phyloP scores from a whole-genome alignment of 2,113 vertebrate genomes.

The Peromyscus polionotus region DNA sequence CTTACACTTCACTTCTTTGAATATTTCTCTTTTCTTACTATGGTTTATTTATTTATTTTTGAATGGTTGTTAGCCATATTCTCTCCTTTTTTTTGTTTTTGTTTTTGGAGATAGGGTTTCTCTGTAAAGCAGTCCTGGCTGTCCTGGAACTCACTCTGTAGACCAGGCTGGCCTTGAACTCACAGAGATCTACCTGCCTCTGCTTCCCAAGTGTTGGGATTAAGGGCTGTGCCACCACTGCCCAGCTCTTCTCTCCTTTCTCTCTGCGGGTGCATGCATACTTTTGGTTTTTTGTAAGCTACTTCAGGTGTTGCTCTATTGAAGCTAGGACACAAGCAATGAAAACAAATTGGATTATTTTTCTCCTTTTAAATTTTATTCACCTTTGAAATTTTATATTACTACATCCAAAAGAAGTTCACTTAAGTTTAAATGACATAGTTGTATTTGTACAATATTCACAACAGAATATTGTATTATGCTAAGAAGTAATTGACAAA shows the following conservation, averaged over 20 bases:
- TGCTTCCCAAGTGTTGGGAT: too few species aligned
- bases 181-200: too few species aligned
- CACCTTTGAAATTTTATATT: conserved; percentile 46
- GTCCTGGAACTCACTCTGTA: too few species aligned
- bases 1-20: conserved; percentile 22
- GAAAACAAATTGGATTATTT: conserved; percentile 49
- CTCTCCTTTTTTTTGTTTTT: not conserved
- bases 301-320: conserved; percentile 53
- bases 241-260: too few species aligned
- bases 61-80: not conserved
- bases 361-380: conserved; percentile 52
- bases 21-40: not conserved
- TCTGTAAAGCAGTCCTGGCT: too few species aligned
- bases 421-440: conserved; percentile 48
- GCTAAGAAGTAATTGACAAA: conserved; percentile 37
- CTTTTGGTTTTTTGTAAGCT: not conserved
- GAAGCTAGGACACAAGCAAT: conserved; percentile 33
- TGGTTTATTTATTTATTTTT: not conserved
- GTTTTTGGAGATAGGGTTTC: too few species aligned
- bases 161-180: too few species aligned
- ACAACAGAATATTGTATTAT: conserved; percentile 38
- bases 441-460: conserved; percentile 27
- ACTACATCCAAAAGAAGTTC: conserved; percentile 57
- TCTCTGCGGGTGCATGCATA: not conserved
- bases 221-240: too few species aligned